Conservation (phyloP, 30 jellyfish, hydroid and myxozoan species). For the Catostylus mosaicus region DNA sequence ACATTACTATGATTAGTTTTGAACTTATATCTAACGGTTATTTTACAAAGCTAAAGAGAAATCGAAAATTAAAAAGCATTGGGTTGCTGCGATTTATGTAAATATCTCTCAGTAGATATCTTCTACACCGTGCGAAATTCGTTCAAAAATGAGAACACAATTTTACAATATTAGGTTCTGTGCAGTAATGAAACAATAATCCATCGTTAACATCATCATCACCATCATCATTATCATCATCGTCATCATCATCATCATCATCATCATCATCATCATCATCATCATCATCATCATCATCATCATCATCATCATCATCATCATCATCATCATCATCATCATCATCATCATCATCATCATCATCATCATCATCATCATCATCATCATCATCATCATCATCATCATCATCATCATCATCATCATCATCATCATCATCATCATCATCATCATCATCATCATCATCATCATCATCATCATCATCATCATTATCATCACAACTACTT, state of each 20-base stretch:
- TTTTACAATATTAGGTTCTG: no score
- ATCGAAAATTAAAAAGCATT: no score
- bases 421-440: constrained; percentile 51
- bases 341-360: constrained; percentile 11
- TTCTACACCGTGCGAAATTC: no score
- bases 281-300: constrained; percentile 24
- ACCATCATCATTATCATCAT: not conserved
- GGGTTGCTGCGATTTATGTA: no score
- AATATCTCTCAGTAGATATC: no score
- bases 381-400: constrained; percentile 15
- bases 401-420: constrained; percentile 35
- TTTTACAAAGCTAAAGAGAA: no score
- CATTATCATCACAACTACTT: not conserved
- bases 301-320: constrained; percentile 31
- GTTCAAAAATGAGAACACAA: no score
- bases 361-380: constrained; percentile 18
- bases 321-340: constrained; percentile 35
- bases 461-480: constrained; percentile 23
- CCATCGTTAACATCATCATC: not conserved
- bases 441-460: constrained; percentile 34
- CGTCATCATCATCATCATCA: not conserved
- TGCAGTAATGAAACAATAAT: no score
- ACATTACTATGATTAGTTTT: no score
- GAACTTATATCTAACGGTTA: no score
- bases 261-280: constrained; percentile 26